Evolutionary conservation across 2,888 invertebrate genomes (phyloP).

Genomic region (Emesis furor): DNA sequence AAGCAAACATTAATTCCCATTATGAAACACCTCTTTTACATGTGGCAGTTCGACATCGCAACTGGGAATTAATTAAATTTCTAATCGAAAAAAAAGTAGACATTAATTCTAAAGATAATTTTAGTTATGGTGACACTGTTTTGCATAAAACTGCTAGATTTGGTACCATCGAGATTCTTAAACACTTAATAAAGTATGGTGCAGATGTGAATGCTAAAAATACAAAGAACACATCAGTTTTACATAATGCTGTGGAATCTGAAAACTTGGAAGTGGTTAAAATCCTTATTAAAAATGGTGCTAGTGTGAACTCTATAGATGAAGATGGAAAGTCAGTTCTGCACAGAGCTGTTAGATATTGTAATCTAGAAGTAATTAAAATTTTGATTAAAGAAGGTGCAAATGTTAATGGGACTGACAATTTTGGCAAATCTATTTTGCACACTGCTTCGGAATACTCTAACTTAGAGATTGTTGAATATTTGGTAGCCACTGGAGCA

Average conservation of each 20-base stretch:
- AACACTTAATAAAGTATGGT: neutral
- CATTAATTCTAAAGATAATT: conserved; percentile 8
- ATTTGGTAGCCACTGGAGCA: conserved; percentile 2
- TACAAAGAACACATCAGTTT: neutral
- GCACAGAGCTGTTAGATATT: neutral
- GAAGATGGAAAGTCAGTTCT: neutral
- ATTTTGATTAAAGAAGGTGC: neutral
- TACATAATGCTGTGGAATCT: neutral
- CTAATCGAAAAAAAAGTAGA: neutral
- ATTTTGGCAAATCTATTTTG: neutral
- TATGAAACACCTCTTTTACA: neutral
- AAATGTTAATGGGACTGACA: neutral
- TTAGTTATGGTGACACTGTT: neutral
- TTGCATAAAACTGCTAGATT: conserved; percentile 3
- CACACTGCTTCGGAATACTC: neutral
- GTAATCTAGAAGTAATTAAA: neutral
- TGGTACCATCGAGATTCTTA: neutral
- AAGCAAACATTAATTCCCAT: neutral
- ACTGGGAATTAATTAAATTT: neutral
- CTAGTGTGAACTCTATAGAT: conserved; percentile 18
- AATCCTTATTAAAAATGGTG: conserved; percentile 20
- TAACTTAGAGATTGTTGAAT: conserved; percentile 6
- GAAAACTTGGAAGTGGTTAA: conserved; percentile 5
- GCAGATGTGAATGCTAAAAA: conserved; percentile 5
- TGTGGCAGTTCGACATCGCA: neutral